phyloP scores from a whole-genome alignment of 35 echinoderm and acorn worm genomes.

The Hemicentrotus pulcherrimus region DNA sequence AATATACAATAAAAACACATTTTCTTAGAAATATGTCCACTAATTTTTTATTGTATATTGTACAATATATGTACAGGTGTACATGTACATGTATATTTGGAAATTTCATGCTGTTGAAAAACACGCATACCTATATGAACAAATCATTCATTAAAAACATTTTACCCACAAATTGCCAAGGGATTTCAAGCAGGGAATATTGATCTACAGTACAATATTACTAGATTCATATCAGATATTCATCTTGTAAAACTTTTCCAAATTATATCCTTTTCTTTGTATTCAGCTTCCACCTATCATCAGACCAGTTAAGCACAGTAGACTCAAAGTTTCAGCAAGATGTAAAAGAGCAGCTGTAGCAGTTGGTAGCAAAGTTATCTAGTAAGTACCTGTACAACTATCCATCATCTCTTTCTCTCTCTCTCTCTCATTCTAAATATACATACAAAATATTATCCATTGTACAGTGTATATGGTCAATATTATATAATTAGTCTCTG shows the following conservation, averaged over 20 bases:
- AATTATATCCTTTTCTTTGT: not conserved
- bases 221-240: not conserved
- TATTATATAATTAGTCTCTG: no score
- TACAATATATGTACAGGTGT: no score
- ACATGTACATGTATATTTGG: no score
- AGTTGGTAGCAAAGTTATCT: slow-evolving; percentile 49
- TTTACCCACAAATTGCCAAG: no score
- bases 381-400: slow-evolving; percentile 21
- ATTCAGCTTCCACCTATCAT: slow-evolving; percentile 48
- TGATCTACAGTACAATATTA: not conserved
- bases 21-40: not conserved
- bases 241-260: not conserved
- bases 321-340: slow-evolving; percentile 48
- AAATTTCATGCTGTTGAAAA: not conserved
- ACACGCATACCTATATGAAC: not conserved
- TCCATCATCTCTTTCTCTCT: no score
- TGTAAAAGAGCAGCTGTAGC: slow-evolving; percentile 17
- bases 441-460: no score
- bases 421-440: no score
- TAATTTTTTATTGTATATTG: not conserved
- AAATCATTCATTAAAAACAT: no score
- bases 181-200: not conserved
- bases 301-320: slow-evolving; percentile 38
- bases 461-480: no score
- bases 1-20: no score